These are phyloP conservation scores for Stenichneumon culpator DNA, from an alignment of 2,888 invertebrate genomes.

Conservation along the genomic window DNA sequence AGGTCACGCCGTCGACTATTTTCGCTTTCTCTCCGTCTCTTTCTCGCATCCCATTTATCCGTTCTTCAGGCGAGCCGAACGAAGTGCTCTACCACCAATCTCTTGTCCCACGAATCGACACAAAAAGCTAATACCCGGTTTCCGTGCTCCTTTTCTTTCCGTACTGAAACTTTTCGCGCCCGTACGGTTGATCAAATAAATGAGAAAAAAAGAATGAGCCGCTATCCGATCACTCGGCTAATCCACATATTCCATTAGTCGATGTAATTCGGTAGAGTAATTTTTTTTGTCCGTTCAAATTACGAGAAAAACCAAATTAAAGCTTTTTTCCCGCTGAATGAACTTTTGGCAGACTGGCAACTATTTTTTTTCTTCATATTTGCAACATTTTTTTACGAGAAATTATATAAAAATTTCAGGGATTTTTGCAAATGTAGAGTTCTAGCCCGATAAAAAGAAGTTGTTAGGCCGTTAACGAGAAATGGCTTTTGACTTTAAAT, in stretches of 20 bases:
- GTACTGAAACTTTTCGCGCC: slow-evolving; percentile 46
- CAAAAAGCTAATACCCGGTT: slow-evolving; percentile 52
- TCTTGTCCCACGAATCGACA: slow-evolving; percentile 5
- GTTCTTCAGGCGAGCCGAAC: slow-evolving; percentile 31
- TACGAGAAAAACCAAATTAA: not conserved
- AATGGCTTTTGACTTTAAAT: not conserved
- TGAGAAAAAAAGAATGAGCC: slow-evolving; percentile 1
- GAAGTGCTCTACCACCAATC: slow-evolving; percentile 30
- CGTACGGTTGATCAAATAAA: slow-evolving; percentile 10
- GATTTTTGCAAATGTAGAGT: not conserved
- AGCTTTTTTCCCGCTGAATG: not conserved
- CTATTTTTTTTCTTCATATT: not conserved
- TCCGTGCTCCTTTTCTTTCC: not conserved
- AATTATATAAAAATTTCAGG: not conserved
- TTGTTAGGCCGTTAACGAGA: not conserved
- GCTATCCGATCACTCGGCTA: slow-evolving; percentile 15
- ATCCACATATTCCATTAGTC: slow-evolving; percentile 48
- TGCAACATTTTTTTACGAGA: not conserved
- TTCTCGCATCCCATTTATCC: slow-evolving; percentile 33
- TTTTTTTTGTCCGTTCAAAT: slow-evolving; percentile 3
- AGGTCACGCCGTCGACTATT: slow-evolving; percentile 46
- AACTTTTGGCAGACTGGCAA: not conserved
- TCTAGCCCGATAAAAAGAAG: not conserved
- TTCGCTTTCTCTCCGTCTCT: slow-evolving; percentile 20
- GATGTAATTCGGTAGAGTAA: slow-evolving; percentile 17